phyloP scores from a whole-genome alignment of 2,113 vertebrate species.

The Rhea americana region DNA sequence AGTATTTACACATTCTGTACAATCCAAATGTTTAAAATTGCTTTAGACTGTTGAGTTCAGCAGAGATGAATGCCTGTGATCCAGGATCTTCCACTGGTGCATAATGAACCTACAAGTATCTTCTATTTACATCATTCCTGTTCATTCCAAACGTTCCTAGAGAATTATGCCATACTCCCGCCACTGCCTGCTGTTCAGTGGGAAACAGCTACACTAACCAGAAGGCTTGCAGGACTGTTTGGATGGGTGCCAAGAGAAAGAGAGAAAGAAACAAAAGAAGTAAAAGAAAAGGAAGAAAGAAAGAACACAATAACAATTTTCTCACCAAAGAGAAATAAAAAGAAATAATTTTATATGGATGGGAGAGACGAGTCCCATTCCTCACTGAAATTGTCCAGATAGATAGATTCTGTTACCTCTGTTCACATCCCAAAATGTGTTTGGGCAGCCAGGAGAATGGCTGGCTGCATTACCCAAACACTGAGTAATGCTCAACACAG shows the following conservation, averaged over 20 bases:
- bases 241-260: not conserved
- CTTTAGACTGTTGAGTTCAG: slow-evolving; percentile 50
- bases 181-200: not conserved
- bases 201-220: not conserved
- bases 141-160: not conserved
- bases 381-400: not conserved
- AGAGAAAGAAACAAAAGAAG: not conserved
- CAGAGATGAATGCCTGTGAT: not conserved
- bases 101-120: slow-evolving; percentile 46
- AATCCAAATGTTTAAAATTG: slow-evolving; percentile 51
- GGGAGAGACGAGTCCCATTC: not conserved
- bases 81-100: not conserved
- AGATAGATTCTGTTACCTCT: not conserved
- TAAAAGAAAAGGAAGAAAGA: not conserved
- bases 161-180: not conserved
- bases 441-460: not conserved
- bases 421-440: accelerated
- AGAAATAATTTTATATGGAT: accelerated
- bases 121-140: not conserved
- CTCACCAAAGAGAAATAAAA: not conserved
- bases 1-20: slow-evolving; percentile 58
- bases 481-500: not conserved
- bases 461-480: not conserved
- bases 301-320: not conserved
- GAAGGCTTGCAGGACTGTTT: not conserved